Base-by-base conservation (phyloP, 1,140 invertebrate genomes). In the Tetragnatha versicolor region DNA sequence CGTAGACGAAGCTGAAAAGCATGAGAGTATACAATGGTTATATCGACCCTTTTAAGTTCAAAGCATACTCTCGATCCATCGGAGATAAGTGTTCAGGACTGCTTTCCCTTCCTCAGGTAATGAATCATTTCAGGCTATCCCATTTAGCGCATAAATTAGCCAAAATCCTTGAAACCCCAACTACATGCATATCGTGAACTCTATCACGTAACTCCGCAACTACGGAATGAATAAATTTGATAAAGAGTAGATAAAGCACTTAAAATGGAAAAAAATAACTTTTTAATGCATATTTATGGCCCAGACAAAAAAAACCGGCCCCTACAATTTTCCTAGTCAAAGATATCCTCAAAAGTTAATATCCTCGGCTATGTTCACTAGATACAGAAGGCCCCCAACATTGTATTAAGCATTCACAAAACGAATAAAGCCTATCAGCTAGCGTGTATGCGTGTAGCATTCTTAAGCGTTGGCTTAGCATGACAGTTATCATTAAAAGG, bases 201-300 rank as follows among this genome's bases (percentile, higher is more conserved):
- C 7, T 31, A 73, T 58, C 53, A 73, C 69, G 69, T 73, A 73
- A 45, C 45, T 60, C 22, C 25, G 31, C 14, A 35, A 22, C 7
- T 29, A 29, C 49, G 33, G 22, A 49, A 53, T 70, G 55, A 73
- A 73, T 73, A 73, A 73, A 73, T 60, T 73, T 73, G 69, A 73
- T 73, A 60, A 70, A 73, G 53, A 45, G 53, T 25, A 35, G 53
- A 73, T 60, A 73, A 68, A 68, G 51, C 31, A 55, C 47, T 39
- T 55, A 55, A 70, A 60, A 60, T 60, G 25, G 55, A 45, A 25
- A 45, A 73, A 73, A 17, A 10, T 31, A 73, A 25, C 47, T 29
- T 53, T 76, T 63, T 76, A 76, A 76, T 76, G 65, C 72, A 76
- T 65, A 76, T 76, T 76, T 76, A 76, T 76, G 39, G 65, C 25